These are phyloP conservation scores for Perca fluviatilis DNA, from an alignment of 2,113 vertebrate genomes.

Conservation along the genomic window DNA sequence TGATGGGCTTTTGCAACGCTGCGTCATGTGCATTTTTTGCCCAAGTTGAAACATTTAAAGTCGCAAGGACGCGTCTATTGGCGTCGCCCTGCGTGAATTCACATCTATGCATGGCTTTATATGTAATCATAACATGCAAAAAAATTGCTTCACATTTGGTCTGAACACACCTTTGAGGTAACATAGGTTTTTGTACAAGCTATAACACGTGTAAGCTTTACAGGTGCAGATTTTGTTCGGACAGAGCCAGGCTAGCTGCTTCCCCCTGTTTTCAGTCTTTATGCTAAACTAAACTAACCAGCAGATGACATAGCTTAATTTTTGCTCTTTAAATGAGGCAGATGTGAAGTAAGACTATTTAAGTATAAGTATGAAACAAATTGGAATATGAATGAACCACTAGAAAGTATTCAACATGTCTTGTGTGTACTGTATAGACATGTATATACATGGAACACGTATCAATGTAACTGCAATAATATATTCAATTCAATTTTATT, in stretches of 20 bases:
- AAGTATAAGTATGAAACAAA: neutral
- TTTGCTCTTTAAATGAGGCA: neutral
- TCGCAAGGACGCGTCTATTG: too few relatives aligned
- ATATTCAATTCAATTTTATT: neutral
- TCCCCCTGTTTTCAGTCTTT: neutral
- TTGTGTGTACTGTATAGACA: neutral
- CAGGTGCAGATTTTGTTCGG: neutral
- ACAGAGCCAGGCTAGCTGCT: neutral
- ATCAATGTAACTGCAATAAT: neutral
- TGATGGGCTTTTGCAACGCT: too few relatives aligned
- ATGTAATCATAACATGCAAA: too few relatives aligned
- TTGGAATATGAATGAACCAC: neutral
- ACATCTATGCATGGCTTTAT: too few relatives aligned
- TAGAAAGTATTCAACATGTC: neutral
- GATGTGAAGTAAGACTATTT: neutral
- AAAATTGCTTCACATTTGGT: too few relatives aligned
- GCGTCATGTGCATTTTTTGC: too few relatives aligned
- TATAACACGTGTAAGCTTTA: neutral
- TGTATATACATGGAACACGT: neutral
- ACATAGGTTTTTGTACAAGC: neutral
- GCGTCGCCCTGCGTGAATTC: too few relatives aligned
- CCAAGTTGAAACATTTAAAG: too few relatives aligned
- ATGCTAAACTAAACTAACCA: conserved; percentile 1
- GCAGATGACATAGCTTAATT: neutral
- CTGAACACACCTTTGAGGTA: too few relatives aligned